Evolutionary conservation across 1,140 invertebrate species (phyloP).

Genomic region (Nomia melanderi): DNA sequence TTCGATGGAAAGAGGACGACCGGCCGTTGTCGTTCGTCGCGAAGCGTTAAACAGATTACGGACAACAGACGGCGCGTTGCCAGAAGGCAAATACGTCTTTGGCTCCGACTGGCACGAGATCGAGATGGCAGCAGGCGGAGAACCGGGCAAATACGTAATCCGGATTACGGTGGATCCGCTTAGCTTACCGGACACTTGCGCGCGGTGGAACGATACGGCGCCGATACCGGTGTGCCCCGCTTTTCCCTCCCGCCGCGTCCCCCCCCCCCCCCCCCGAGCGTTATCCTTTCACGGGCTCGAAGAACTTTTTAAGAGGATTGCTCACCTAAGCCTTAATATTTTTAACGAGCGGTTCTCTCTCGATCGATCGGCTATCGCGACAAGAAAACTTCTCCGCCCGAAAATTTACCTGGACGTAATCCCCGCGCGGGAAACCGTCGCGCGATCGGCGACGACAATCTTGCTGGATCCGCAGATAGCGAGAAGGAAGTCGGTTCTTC

Average conservation of each 20-base stretch:
- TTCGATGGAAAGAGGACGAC: conserved; percentile 14
- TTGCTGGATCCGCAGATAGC: too few species aligned
- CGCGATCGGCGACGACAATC: not conserved
- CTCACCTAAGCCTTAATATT: conserved; percentile 60
- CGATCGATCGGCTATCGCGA: conserved; percentile 18
- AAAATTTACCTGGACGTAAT: conserved; percentile 20
- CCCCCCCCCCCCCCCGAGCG: conserved; percentile 14
- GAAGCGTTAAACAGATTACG: conserved; percentile 70
- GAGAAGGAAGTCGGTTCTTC: too few species aligned
- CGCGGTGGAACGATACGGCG: conserved; percentile 73
- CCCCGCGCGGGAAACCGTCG: not conserved
- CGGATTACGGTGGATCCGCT: conserved; percentile 81
- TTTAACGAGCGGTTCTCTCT: conserved; percentile 58
- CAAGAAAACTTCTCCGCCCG: not conserved
- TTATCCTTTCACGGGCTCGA: conserved; percentile 47
- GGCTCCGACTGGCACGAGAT: conserved; percentile 69
- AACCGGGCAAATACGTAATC: conserved; percentile 78
- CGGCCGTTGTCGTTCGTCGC: conserved; percentile 35
- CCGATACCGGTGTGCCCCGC: conserved; percentile 64
- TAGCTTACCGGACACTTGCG: conserved; percentile 79
- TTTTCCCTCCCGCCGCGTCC: conserved; percentile 1
- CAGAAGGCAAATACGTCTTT: conserved; percentile 76
- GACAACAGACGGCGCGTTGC: conserved; percentile 72
- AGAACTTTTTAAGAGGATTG: conserved; percentile 67
- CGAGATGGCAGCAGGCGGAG: conserved; percentile 74